Conservation (phyloP, 2,888 invertebrate genomes). For the Micropterix aruncella region DNA sequence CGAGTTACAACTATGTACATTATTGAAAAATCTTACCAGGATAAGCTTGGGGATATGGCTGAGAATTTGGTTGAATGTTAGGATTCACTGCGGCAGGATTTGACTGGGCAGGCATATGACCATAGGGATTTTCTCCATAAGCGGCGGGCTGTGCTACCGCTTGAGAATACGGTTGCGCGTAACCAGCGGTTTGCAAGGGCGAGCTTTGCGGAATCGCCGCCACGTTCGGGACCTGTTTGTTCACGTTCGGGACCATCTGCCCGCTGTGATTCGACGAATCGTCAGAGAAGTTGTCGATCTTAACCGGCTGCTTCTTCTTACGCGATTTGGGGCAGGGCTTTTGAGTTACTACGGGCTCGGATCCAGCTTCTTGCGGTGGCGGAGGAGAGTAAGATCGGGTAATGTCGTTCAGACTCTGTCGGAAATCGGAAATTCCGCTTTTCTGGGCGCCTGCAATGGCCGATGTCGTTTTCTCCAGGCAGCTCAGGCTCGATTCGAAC, state of each 20-base stretch:
- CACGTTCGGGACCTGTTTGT: neutral
- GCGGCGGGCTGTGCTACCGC: no score
- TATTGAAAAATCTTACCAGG: no score
- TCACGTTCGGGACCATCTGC: neutral
- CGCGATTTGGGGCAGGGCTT: conserved; percentile 21
- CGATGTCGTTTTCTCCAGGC: conserved; percentile 27
- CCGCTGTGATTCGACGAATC: conserved; percentile 1
- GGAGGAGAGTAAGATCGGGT: conserved; percentile 33
- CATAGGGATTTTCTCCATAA: no score
- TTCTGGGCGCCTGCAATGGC: conserved; percentile 24
- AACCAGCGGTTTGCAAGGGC: no score
- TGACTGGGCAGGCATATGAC: no score
- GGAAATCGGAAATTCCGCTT: conserved; percentile 32
- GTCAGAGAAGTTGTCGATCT: neutral
- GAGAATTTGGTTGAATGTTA: no score
- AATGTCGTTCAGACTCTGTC: conserved; percentile 34
- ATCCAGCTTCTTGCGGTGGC: conserved; percentile 26
- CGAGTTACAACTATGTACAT: no score
- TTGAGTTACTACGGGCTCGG: conserved; percentile 8
- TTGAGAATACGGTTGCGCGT: no score
- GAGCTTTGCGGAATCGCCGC: no score
- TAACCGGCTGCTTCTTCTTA: conserved; percentile 20
- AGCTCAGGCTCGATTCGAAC: conserved; percentile 28
- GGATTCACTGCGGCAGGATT: no score
- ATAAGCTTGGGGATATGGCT: no score